Evolutionary conservation across 2,113 vertebrate species (phyloP).

Genomic region (Struthidea cinerea): DNA sequence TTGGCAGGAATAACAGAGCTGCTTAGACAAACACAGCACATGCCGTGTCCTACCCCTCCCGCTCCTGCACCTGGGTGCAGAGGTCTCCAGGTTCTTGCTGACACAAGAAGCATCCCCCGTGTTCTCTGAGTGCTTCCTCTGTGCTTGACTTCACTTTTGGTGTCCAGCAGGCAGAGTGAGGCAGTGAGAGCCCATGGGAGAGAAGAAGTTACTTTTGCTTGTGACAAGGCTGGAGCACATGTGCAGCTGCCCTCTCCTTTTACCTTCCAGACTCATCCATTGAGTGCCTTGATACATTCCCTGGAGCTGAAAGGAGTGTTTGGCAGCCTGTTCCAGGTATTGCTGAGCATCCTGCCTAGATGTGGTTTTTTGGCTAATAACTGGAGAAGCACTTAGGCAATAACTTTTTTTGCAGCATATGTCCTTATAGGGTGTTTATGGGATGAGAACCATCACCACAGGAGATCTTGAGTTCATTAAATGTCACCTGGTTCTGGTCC

Average conservation of each 20-base stretch:
- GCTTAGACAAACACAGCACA: not conserved
- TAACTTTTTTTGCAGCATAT: not conserved
- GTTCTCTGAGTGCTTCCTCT: accelerated
- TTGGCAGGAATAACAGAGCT: not conserved
- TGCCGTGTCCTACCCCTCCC: not conserved
- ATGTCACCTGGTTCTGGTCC: not conserved
- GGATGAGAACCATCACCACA: not conserved
- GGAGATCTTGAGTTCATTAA: not conserved
- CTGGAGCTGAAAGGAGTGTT: not conserved
- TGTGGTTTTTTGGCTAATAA: not conserved
- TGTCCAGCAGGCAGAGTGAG: not conserved
- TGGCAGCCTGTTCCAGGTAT: not conserved
- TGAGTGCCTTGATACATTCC: not conserved
- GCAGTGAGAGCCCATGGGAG: not conserved
- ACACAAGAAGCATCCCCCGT: not conserved
- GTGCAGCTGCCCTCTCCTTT: not conserved
- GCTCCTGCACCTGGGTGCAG: too few species aligned
- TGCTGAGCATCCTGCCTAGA: not conserved
- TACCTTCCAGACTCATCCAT: not conserved
- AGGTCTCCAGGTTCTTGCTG: not conserved
- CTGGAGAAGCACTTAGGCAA: not conserved
- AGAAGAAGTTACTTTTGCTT: not conserved
- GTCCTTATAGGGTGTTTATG: not conserved
- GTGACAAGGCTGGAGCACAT: not conserved
- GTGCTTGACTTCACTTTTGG: not conserved